Base-by-base conservation (phyloP, 1,140 invertebrate species). In the Pseudomyrmex sp. region DNA sequence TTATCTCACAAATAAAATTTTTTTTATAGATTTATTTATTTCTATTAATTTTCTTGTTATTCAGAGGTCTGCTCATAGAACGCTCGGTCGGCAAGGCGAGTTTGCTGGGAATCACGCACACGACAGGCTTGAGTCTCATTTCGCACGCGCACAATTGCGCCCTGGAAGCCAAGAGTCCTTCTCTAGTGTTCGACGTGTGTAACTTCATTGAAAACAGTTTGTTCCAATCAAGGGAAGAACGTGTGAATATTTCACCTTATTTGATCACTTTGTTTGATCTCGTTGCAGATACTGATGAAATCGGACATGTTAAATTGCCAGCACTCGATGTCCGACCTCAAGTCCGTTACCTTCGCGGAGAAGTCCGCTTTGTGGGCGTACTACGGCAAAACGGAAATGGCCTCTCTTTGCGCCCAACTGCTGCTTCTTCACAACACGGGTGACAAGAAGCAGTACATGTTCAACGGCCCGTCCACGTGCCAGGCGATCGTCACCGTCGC, bases 301-400 rank as follows among this genome's bases (percentile, higher is more conserved):
- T 98, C 97, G 87, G 98, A 98, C 90, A 95, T 97, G 15, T 93
- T 98, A 5, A 98, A 98, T 91, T 98, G 97, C 93, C 96, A 98
- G 85, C 96, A 98, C 92, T 97, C 97, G 0, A 96, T 98, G 95
- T 95, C 96, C 2, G 97, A 98, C 88, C 94, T 98, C 68, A 96
- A 97, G 84, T 96, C 97, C 56, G 96, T 96, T 59, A 97, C 97
- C 44, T 96, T 97, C 80, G 96, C 97, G 0, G 96, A 98, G 91
- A 97, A 97, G 88, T 96, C 97, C 2, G 97, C 97, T 0, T 94
- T 99, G 0, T 98, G 98, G 98, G 95, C 96, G 13, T 95, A 98
- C 73, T 99, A 98, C 92, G 98, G 98, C 0, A 97, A 98, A 92
- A 96, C 96, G 52, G 97, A 97, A 93, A 97, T 98, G 95, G 96